phyloP scores from a whole-genome alignment of 2,113 vertebrate genomes.

The Toxotes chatareus region DNA sequence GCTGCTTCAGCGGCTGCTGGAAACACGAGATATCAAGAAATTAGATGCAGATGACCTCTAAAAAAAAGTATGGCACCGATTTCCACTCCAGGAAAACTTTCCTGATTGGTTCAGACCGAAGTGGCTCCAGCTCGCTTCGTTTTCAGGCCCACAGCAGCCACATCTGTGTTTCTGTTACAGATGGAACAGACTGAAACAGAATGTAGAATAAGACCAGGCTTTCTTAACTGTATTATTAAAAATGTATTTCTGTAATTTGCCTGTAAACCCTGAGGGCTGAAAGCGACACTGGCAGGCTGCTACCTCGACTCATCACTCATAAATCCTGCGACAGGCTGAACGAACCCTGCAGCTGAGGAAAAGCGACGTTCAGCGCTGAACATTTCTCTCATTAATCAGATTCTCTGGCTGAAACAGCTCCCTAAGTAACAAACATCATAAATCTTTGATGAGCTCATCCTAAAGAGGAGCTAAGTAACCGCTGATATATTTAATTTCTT shows the following conservation, averaged over 20 bases:
- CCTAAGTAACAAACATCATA: not conserved
- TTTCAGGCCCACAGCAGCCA: too few species aligned
- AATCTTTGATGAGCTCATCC: not conserved
- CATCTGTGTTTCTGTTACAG: too few species aligned
- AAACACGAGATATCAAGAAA: slow-evolving; percentile 27
- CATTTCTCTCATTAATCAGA: not conserved
- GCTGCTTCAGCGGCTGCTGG: slow-evolving; percentile 28
- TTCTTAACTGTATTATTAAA: too few species aligned
- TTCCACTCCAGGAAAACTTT: not conserved
- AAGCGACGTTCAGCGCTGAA: too few species aligned
- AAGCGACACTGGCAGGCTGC: too few species aligned
- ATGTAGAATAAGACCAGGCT: too few species aligned
- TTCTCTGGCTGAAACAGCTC: not conserved
- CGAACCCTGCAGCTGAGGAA: not conserved
- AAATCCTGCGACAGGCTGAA: not conserved
- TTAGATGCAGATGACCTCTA: slow-evolving; percentile 30
- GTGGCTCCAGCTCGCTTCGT: not conserved
- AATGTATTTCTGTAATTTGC: too few species aligned
- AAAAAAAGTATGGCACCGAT: not conserved
- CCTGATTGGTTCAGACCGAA: not conserved
- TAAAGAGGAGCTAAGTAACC: not conserved
- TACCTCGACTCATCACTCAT: too few species aligned
- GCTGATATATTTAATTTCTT: not conserved
- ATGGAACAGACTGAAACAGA: too few species aligned
- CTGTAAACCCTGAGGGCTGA: too few species aligned